Evolutionary conservation across 2,797 vertebrate species (phyloP), one percentile per base, ranked within the genome.

Genomic region (Sebastes itinus): DNA sequence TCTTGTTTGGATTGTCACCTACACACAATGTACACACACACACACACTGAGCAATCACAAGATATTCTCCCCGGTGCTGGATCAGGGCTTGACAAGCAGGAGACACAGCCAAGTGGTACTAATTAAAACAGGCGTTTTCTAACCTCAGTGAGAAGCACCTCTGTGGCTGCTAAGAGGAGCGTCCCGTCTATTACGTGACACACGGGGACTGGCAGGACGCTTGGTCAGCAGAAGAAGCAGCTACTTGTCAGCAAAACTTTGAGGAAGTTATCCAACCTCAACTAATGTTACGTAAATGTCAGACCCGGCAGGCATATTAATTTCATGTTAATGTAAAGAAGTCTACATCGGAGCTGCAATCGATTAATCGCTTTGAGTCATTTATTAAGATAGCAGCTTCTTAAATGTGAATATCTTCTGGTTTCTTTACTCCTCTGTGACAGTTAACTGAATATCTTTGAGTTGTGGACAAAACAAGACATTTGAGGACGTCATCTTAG

Each of bases 71-170:
- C 38, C 56, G 32, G 25, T 68, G 56, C 46, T 22, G 65, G 58
- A 81, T 63, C 76, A 32, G 58, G 74, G 59, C 80, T 42, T 77
- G 82, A 83, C 89, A 86, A 73, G 25, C 69, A 60, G 78, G 72
- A 86, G 80, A 74, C 76, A 35, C 72, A 83, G 85, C 74, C 66
- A 63, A 67, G 76, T 61, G 14, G 86, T 87, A 87, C 86, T 94
- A 94, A 95, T 94, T 93, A 94, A 93, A 91, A 83, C 68, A 12
- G 75, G 25, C 81, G 16, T 89, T 88, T 94, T 93, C 88, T 87
- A 77, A 82, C 74, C 81, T 81, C 25, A 78, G 83, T 91, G 91
- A 91, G 87, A 94, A 91, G 61, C 71, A 71, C 7, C 84, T 79
- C 63, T 59, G 80, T 60, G 61, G 22, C 72, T 80, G 61, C 75